Conservation (phyloP, 2,888 invertebrate species). For the Scaptomyza cyrtandrae region DNA sequence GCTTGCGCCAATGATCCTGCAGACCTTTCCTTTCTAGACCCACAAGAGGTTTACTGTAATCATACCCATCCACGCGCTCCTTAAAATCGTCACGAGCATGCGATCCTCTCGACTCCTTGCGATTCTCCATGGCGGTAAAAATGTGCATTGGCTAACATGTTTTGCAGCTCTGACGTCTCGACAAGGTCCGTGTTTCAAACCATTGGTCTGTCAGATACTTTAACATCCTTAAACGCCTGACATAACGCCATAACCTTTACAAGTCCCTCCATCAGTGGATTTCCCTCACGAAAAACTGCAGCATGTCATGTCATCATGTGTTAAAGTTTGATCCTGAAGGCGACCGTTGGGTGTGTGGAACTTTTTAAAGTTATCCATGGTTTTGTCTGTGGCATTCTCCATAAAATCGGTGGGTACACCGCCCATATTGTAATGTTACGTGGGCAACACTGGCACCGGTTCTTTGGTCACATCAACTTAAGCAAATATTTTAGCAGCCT, state of each 20-base stretch:
- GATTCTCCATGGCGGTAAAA: no score
- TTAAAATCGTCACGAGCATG: slow-evolving; percentile 98
- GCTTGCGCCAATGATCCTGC: no score
- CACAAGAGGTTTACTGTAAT: slow-evolving; percentile 95
- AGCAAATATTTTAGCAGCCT: slow-evolving; percentile 98
- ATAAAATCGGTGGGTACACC: slow-evolving; percentile 90
- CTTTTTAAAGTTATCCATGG: slow-evolving; percentile 95
- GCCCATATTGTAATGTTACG: no score
- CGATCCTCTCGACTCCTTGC: slow-evolving; percentile 98
- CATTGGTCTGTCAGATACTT: slow-evolving; percentile 89
- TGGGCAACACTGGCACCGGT: no score
- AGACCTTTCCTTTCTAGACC: no score
- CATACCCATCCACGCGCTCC: slow-evolving; percentile 92
- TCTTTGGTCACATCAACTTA: no score
- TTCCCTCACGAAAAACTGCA: slow-evolving; percentile 97
- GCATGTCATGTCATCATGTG: slow-evolving; percentile 98
- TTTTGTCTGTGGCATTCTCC: slow-evolving; percentile 93
- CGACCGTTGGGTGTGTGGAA: slow-evolving; percentile 92
- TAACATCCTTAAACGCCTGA: slow-evolving; percentile 90
- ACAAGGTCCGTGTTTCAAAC: no score
- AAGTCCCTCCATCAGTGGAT: slow-evolving; percentile 92
- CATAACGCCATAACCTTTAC: slow-evolving; percentile 90
- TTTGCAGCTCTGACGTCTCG: no score
- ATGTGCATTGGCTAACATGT: no score
- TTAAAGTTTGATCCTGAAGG: slow-evolving; percentile 95